phyloP scores from a whole-genome alignment of 1,140 invertebrate genomes.

The Ephestia elutella region DNA sequence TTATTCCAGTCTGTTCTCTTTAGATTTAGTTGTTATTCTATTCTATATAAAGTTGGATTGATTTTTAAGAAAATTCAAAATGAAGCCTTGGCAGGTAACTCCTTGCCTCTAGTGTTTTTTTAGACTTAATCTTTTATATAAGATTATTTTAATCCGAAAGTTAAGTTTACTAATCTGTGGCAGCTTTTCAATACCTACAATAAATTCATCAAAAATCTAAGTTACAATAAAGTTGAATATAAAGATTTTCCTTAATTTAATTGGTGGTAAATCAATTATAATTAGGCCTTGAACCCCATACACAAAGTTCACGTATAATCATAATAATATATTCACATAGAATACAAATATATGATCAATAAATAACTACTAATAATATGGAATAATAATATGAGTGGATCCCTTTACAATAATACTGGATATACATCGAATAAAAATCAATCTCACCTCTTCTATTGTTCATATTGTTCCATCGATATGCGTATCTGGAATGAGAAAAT shows the following conservation, averaged over 20 bases:
- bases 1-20: too few relatives aligned
- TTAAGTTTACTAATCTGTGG: too few relatives aligned
- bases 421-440: conserved; percentile 33
- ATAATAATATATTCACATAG: conserved; percentile 35
- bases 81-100: too few relatives aligned
- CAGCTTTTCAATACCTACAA: not conserved
- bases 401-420: conserved; percentile 53
- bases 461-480: not conserved
- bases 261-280: conserved; percentile 22
- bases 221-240: not conserved
- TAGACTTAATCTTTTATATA: too few relatives aligned
- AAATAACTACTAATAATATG: conserved; percentile 24
- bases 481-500: not conserved
- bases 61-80: too few relatives aligned
- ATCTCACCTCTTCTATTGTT: conserved; percentile 12
- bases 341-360: conserved; percentile 10
- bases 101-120: too few relatives aligned
- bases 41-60: too few relatives aligned
- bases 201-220: conserved; percentile 16
- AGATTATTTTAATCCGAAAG: not conserved
- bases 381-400: conserved; percentile 35
- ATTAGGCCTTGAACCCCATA: conserved; percentile 41
- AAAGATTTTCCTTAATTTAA: not conserved
- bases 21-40: too few relatives aligned
- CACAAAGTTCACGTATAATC: conserved; percentile 27